phyloP scores from a whole-genome alignment of 2,888 invertebrate genomes.

The Caenorhabditis panamensis region DNA sequence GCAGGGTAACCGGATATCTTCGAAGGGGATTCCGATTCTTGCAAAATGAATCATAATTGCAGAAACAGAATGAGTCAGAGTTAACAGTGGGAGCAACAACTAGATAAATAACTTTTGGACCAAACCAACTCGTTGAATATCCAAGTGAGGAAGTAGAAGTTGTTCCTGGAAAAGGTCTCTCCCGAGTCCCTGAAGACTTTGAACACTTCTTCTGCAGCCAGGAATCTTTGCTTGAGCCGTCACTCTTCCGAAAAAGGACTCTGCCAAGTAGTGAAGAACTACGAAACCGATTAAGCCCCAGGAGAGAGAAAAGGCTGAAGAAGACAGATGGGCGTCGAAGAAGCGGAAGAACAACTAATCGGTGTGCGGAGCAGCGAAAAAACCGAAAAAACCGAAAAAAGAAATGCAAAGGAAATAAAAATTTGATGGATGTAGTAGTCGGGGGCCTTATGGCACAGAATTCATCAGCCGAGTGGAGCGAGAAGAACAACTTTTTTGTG shows the following conservation, averaged over 20 bases:
- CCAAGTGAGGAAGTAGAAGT: too few relatives aligned
- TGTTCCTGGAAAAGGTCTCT: too few relatives aligned
- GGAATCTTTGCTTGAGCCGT: not conserved
- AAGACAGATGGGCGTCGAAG: constrained; percentile 21
- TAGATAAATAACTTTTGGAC: too few relatives aligned
- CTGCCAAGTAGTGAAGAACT: not conserved
- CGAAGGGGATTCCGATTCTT: not conserved
- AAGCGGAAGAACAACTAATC: constrained; percentile 14
- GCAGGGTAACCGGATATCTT: not conserved
- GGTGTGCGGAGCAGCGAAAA: constrained; percentile 12
- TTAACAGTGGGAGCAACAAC: too few relatives aligned
- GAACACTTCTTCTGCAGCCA: not conserved
- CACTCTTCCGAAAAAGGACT: not conserved
- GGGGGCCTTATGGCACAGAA: constrained; percentile 35
- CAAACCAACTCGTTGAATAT: too few relatives aligned
- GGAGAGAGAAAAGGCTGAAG: not conserved
- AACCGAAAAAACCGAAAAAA: too few relatives aligned
- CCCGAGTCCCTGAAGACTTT: too few relatives aligned
- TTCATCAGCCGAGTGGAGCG: constrained; percentile 47
- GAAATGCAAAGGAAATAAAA: constrained; percentile 16
- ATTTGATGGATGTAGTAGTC: constrained; percentile 38
- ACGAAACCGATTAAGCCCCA: constrained; percentile 1
- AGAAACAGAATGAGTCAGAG: too few relatives aligned
- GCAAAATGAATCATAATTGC: too few relatives aligned
- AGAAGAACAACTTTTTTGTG: constrained; percentile 20